Base-by-base conservation (phyloP, 1,140 invertebrate species). In the Cydia amplana region DNA sequence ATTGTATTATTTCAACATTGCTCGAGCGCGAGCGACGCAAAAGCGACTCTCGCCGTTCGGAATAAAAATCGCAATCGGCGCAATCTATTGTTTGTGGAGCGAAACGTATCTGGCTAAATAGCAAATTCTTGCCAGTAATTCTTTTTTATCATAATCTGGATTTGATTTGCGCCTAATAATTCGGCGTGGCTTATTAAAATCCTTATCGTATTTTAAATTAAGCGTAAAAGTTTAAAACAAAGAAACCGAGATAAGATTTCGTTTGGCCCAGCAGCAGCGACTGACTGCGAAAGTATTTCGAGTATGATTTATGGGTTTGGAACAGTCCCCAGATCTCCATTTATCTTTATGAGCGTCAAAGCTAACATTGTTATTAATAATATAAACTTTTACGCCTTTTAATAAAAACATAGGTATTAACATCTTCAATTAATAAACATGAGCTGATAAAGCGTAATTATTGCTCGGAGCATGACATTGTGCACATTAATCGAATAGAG, bases 1-100 rank as follows among this genome's bases (percentile, higher is more conserved):
- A 83, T 77, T 76, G 78, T 80, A 77, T 85, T 87, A 82, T 87
- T 86, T 87, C 80, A 86, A 87, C 80, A 81, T 75, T 51, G 78
- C 5, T 23, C 72, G 77, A 63, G 76, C 77, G 74, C 64, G 46
- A 25, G 14, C n/a, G 51, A 78, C 43, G 78, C 72, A 81, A 79
- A 77, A 78, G 74, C 72, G 75, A 70, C 74, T 80, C 78, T 82
- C 80, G 78, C 78, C 78, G 77, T 76, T 81, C 76, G 80, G 78
- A 82, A 77, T 81, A 80, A 36, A 67, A 36, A 32, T 18, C 14
- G 25, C 65, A 18, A 32, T 10, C 65, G 18, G 12, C 16, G 36
- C 65, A 23, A 18, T 25, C 49, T 49, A 43, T 51, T 51, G 51
- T 49, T 73, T 49, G 65, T 18, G 5, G 32, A 70, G n/a, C 65